Evolutionary conservation across 2,113 vertebrate species (phyloP).

Genomic region (Pimephales promelas): DNA sequence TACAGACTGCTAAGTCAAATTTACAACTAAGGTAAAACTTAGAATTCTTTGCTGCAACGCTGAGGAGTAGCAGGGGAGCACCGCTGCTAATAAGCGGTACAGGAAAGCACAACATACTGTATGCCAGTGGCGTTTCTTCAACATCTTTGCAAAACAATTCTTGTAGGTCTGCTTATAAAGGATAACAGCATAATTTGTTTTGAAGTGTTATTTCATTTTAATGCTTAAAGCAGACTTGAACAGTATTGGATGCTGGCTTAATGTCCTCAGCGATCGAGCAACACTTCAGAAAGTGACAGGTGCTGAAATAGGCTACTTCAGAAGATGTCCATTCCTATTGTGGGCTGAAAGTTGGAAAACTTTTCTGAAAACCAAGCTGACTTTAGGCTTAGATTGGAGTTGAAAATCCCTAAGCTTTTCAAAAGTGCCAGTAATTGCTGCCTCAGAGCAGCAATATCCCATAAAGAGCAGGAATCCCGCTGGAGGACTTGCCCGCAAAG

Average conservation of each 20-base stretch:
- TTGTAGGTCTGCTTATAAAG: neutral
- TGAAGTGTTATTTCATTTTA: neutral
- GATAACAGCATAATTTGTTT: constrained; percentile 13
- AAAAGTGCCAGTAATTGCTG: constrained; percentile 37
- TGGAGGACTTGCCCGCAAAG: constrained; percentile 33
- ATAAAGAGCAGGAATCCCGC: constrained; percentile 3
- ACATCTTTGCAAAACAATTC: neutral
- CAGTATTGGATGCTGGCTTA: constrained; percentile 14
- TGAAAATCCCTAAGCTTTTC: constrained; percentile 34
- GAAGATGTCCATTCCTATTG: constrained; percentile 13
- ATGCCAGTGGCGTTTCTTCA: neutral
- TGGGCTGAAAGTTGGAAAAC: constrained; percentile 8
- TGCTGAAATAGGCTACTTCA: constrained; percentile 28
- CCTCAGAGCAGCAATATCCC: constrained; percentile 37
- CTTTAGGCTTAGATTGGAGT: constrained; percentile 38
- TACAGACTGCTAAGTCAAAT: neutral
- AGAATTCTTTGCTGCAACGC: too few species aligned
- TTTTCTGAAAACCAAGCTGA: constrained; percentile 28
- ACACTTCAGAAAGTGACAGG: neutral
- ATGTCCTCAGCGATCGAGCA: neutral
- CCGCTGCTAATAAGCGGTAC: neutral
- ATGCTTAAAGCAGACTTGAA: constrained; percentile 10
- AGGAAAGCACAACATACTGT: neutral
- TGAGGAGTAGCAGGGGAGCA: neutral
- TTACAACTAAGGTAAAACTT: neutral